A percentile compares a stretch with the other conserved stretches of the same genome.
Conservation (phyloP, 2,888 invertebrate species). For the Sussaba pulchella region DNA sequence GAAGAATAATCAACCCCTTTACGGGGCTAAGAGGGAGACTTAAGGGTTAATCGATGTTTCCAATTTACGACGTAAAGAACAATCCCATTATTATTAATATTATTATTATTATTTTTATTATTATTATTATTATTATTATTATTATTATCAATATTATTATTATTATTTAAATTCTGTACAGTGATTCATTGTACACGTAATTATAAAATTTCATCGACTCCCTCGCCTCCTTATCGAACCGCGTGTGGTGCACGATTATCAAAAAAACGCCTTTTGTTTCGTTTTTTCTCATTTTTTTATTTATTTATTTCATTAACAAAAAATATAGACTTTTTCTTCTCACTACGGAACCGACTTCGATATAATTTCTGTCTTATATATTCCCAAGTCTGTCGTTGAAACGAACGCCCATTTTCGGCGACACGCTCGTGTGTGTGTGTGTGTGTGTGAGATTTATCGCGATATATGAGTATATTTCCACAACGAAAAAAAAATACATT, state of each 20-base stretch:
- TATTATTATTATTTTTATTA: too few species aligned
- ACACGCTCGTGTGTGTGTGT: not conserved
- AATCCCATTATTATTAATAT: not conserved
- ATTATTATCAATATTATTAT: too few species aligned
- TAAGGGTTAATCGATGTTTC: not conserved
- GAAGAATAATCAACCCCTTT: too few species aligned
- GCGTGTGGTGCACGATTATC: slow-evolving; percentile 38
- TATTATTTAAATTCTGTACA: slow-evolving; percentile 34
- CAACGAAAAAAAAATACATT: slow-evolving; percentile 19
- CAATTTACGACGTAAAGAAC: not conserved
- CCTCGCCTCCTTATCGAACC: slow-evolving; percentile 16
- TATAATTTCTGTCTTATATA: slow-evolving; percentile 39
- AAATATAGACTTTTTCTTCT: slow-evolving; percentile 58
- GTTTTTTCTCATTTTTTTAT: slow-evolving; percentile 5
- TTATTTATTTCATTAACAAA: slow-evolving; percentile 54
- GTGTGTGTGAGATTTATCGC: slow-evolving; percentile 14
- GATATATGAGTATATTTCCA: not conserved
- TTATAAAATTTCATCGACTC: slow-evolving; percentile 59
- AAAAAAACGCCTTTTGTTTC: slow-evolving; percentile 9
- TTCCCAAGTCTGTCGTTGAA: slow-evolving; percentile 12
- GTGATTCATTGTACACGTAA: slow-evolving; percentile 51
- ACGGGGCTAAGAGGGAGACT: not conserved
- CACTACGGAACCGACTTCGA: slow-evolving; percentile 47
- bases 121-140: too few species aligned
- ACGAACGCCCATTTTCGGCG: slow-evolving; percentile 24